Evolutionary conservation across 23 tunicate genomes (phyloP).

Genomic region (Diplosoma virens): DNA sequence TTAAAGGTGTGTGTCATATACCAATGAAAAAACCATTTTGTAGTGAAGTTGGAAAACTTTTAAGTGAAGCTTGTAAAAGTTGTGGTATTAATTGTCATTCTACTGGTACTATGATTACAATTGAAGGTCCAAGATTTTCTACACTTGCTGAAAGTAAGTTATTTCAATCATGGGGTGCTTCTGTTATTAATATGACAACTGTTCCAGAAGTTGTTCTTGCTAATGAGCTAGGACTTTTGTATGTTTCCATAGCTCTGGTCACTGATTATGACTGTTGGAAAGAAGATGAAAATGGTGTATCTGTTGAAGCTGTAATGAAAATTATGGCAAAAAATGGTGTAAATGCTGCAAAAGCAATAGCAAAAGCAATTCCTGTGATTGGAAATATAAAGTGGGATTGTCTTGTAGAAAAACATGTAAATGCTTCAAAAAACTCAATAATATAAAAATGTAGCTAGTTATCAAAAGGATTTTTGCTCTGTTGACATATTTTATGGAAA

Average conservation of each 20-base stretch:
- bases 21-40: slow-evolving; percentile 36
- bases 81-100: slow-evolving; percentile 11
- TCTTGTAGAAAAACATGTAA: too few species aligned
- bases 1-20: slow-evolving; percentile 54
- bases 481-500: too few species aligned
- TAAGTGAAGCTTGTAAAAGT: slow-evolving; percentile 26
- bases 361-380: not conserved
- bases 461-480: too few species aligned
- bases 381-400: not conserved
- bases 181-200: slow-evolving; percentile 70
- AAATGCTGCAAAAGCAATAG: slow-evolving; percentile 11
- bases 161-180: slow-evolving; percentile 57
- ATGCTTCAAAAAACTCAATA: too few species aligned
- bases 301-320: slow-evolving; percentile 36
- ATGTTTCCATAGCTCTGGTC: slow-evolving; percentile 64
- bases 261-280: slow-evolving; percentile 85
- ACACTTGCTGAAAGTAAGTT: slow-evolving; percentile 61
- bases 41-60: slow-evolving; percentile 7
- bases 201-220: slow-evolving; percentile 84
- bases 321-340: slow-evolving; percentile 17
- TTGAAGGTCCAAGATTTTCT: slow-evolving; percentile 90
- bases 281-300: slow-evolving; percentile 21
- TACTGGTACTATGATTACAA: slow-evolving; percentile 49
- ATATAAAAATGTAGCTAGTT: too few species aligned
- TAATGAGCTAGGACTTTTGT: slow-evolving; percentile 55